Conservation (phyloP, 1,140 invertebrate genomes). For the Pachypeltis micranthus region DNA sequence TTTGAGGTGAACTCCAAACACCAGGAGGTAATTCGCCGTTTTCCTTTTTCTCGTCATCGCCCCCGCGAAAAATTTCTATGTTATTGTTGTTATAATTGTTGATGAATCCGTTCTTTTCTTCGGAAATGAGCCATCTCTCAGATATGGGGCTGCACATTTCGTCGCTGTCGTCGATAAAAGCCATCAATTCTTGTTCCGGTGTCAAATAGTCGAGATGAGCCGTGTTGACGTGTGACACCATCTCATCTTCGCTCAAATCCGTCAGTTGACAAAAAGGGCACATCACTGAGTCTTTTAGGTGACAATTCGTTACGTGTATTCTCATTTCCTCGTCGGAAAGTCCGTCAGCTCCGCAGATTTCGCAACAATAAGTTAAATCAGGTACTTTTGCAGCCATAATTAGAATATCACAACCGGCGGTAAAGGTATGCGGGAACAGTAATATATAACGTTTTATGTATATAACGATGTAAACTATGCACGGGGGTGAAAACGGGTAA, state of each 20-base stretch:
- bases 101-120: slow-evolving; percentile 30
- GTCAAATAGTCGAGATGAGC: slow-evolving; percentile 68
- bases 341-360: slow-evolving; percentile 68
- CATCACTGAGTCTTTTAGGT: slow-evolving; percentile 59
- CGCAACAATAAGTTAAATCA: slow-evolving; percentile 48
- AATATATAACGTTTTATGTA: too few species aligned
- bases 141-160: slow-evolving; percentile 24
- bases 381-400: slow-evolving; percentile 33
- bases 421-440: too few species aligned
- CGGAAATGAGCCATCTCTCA: slow-evolving; percentile 29
- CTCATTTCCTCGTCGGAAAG: slow-evolving; percentile 67
- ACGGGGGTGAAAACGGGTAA: too few species aligned
- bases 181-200: slow-evolving; percentile 43
- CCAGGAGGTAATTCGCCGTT: slow-evolving; percentile 30
- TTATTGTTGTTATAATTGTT: slow-evolving; percentile 40
- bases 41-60: slow-evolving; percentile 15
- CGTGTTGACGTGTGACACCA: slow-evolving; percentile 64
- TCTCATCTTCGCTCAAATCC: slow-evolving; percentile 55
- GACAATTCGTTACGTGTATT: slow-evolving; percentile 58
- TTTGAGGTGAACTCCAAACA: slow-evolving; percentile 41
- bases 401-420: too few species aligned
- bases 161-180: slow-evolving; percentile 40
- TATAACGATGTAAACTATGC: too few species aligned
- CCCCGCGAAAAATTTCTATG: slow-evolving; percentile 28
- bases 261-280: slow-evolving; percentile 73